Base-by-base conservation (phyloP, 2,113 vertebrate genomes). In the Scophthalmus maximus region DNA sequence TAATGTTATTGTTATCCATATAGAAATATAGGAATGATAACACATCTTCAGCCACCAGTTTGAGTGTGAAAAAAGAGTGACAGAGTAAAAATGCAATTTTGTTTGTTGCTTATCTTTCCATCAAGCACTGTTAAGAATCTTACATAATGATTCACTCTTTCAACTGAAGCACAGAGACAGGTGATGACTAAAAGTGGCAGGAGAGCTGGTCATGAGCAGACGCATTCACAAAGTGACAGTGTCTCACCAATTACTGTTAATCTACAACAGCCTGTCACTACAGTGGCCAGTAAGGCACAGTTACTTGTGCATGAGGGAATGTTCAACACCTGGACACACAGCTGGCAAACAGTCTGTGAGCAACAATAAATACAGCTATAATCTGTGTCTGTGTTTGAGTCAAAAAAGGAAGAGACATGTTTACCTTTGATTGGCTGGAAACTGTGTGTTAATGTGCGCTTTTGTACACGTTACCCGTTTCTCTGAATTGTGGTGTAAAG, bases 1-100 rank as follows among this genome's bases (percentile, higher is more conserved):
- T 81, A 76, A 87, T 75, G 81, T 77, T 85, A 79, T 84, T 79
- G 75, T 86, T 86, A 83, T 83, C 73, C 75, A 78, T 81, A 76
- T 61, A 85, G 82, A 88, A 82, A 82, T 30, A 61, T 56, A 69
- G 60, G 30, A 79, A 77, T 46, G 49, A 71, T 72, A 46, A 36
- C 70, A 58, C 51, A 26, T 64, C 44, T 51, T 77, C 57, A 18
- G 53, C 26, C 68, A 53, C 40, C 55, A 53, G 76, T 62, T 42
- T 15, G 40, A 44, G 8, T 40, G 0, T 12, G 23, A 58, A 66
- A 17, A 61, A 52, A 27, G 49, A 64, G 62, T 58, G 53, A 67
- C 4, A 67, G 23, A 55, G 53, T 69, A 17, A 51, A 36, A 12
- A 26, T 60, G 14, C 5, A 44, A 26, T 66, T 58, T 68, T 73